Conservation (phyloP, 2,113 vertebrate species). For the Laticauda colubrina region DNA sequence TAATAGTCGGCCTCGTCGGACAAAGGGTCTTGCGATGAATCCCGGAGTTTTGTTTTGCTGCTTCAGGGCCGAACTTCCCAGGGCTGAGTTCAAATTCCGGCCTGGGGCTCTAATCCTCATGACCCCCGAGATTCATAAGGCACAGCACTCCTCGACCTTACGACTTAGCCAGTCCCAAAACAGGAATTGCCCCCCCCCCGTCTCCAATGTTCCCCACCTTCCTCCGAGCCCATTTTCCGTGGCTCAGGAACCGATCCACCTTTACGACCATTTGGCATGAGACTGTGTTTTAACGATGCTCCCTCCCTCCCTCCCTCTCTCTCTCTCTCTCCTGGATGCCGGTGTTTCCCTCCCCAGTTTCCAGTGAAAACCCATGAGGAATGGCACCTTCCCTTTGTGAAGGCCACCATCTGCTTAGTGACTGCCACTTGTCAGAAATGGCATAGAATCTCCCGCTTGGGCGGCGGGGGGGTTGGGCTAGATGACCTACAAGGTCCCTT, state of each 20-base stretch:
- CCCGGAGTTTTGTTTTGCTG: too few species aligned
- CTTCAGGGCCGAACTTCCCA: not conserved
- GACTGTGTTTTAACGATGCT: not conserved
- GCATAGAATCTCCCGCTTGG: too few species aligned
- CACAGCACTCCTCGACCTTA: not conserved
- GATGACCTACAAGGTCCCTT: too few species aligned
- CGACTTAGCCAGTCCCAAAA: not conserved
- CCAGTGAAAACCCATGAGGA: not conserved
- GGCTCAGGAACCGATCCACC: not conserved
- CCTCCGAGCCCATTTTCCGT: not conserved
- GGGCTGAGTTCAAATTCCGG: not conserved
- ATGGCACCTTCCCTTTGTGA: too few species aligned
- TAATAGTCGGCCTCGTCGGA: too few species aligned
- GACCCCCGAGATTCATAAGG: not conserved
- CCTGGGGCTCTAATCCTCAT: not conserved
- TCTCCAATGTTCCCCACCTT: not conserved
- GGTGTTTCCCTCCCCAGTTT: not conserved
- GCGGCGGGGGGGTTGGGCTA: too few species aligned
- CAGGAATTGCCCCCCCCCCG: too few species aligned
- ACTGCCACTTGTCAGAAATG: too few species aligned
- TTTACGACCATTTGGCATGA: not conserved
- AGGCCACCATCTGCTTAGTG: fast-evolving
- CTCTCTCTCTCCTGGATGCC: too few species aligned
- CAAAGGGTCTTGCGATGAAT: too few species aligned
- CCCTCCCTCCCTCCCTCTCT: too few species aligned